These are phyloP conservation scores for Anabas testudineus DNA, from an alignment of 2,797 vertebrate species.

Conservation along the genomic window DNA sequence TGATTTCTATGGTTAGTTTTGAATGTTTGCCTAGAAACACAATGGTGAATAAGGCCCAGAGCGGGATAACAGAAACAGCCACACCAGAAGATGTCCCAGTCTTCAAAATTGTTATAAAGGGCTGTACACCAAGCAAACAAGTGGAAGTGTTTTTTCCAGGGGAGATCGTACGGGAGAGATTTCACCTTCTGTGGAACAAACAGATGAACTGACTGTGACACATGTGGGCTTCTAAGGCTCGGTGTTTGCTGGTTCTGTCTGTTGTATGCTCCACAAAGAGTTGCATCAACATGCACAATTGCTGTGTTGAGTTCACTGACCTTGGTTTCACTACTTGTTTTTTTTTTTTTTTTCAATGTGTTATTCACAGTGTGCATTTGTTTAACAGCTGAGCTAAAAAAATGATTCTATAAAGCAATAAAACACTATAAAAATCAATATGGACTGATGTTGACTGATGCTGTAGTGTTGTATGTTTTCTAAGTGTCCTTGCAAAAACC, in stretches of 20 bases:
- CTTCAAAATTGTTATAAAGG: too few relatives aligned
- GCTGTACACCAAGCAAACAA: too few relatives aligned
- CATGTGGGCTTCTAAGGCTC: slow-evolving; percentile 7
- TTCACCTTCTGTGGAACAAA: slow-evolving; percentile 29
- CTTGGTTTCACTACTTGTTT: slow-evolving; percentile 4
- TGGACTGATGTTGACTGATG: slow-evolving; percentile 50
- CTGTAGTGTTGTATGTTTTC: slow-evolving; percentile 29
- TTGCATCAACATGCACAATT: slow-evolving; percentile 10
- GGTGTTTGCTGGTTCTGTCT: slow-evolving; percentile 17
- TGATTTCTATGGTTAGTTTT: slow-evolving; percentile 55
- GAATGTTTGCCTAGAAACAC: slow-evolving; percentile 35
- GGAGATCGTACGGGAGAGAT: too few relatives aligned
- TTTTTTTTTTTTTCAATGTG: neutral
- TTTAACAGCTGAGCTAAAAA: slow-evolving; percentile 28
- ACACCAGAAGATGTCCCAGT: neutral
- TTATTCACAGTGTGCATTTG: slow-evolving; percentile 33
- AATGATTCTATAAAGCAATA: slow-evolving; percentile 28
- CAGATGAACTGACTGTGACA: slow-evolving; percentile 21
- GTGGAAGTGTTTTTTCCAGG: too few relatives aligned
- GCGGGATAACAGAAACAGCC: neutral
- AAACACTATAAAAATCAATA: slow-evolving; percentile 46
- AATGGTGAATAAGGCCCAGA: neutral
- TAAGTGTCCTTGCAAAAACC: slow-evolving; percentile 27
- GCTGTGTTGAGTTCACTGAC: slow-evolving; percentile 17
- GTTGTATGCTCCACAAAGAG: slow-evolving; percentile 2